These are phyloP conservation scores for Zoanthus sociatus DNA, from an alignment of 92 coral and sea anemone genomes.

Conservation along the genomic window DNA sequence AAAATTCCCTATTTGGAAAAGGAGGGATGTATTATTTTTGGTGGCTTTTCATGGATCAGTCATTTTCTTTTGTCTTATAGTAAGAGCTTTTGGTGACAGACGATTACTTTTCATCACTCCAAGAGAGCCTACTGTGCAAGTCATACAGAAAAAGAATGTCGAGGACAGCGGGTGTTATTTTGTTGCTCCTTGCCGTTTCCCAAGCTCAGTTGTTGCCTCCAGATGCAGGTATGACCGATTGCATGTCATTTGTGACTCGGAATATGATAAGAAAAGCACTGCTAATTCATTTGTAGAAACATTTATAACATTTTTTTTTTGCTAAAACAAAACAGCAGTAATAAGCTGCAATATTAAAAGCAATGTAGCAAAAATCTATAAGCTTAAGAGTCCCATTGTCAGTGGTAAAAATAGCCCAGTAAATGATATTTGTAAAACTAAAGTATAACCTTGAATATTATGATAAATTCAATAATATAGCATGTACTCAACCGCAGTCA, in stretches of 20 bases:
- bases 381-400: too few species aligned
- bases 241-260: background rate
- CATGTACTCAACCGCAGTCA: too few species aligned
- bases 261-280: background rate
- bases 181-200: background rate
- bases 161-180: background rate
- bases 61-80: background rate
- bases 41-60: background rate
- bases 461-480: too few species aligned
- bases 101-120: background rate
- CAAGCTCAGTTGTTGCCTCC: background rate
- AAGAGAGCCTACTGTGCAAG: background rate
- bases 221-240: background rate
- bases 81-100: background rate
- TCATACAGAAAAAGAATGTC: background rate
- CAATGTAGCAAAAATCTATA: too few species aligned
- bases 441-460: too few species aligned
- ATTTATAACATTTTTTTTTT: background rate
- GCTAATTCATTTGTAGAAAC: too few species aligned
- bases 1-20: background rate
- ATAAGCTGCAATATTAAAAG: background rate
- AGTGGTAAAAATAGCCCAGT: too few species aligned
- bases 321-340: background rate
- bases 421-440: too few species aligned
- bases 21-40: background rate